These are phyloP conservation scores for Lytechinus variegatus DNA, from an alignment of 35 echinoderm and acorn worm genomes.

Conservation along the genomic window DNA sequence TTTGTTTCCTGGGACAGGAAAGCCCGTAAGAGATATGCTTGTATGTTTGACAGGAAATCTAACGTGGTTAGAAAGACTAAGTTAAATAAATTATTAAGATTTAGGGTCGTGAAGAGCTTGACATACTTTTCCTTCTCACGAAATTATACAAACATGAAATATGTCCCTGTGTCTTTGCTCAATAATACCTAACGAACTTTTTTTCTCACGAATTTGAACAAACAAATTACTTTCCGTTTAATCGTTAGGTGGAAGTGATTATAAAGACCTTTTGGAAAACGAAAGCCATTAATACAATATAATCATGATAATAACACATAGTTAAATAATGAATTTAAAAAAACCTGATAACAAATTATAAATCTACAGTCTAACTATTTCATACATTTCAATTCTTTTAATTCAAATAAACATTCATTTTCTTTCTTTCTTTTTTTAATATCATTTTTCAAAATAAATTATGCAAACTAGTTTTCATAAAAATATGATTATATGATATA, in stretches of 20 bases:
- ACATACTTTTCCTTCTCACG: conserved; percentile 1
- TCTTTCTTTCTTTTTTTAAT: no score
- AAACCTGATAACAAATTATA: no score
- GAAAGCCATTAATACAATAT: no score
- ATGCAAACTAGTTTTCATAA: no score
- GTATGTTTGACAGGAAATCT: neutral
- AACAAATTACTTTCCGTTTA: neutral
- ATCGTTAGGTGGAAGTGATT: neutral
- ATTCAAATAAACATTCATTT: no score
- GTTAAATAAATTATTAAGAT: conserved; percentile 7
- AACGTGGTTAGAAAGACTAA: neutral
- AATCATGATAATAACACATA: no score
- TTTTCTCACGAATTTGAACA: neutral
- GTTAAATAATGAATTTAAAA: neutral
- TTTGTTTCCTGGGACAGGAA: neutral
- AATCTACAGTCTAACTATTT: no score
- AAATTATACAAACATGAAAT: neutral
- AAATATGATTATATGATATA: no score
- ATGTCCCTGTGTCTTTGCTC: neutral
- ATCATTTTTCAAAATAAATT: no score
- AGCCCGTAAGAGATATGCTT: conserved; percentile 10
- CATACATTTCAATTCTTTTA: no score
- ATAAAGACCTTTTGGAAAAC: neutral
- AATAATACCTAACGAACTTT: neutral
- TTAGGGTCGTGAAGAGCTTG: neutral